These are phyloP conservation scores for Eupithecia dodoneata DNA, from an alignment of 2,888 invertebrate genomes.

Conservation along the genomic window DNA sequence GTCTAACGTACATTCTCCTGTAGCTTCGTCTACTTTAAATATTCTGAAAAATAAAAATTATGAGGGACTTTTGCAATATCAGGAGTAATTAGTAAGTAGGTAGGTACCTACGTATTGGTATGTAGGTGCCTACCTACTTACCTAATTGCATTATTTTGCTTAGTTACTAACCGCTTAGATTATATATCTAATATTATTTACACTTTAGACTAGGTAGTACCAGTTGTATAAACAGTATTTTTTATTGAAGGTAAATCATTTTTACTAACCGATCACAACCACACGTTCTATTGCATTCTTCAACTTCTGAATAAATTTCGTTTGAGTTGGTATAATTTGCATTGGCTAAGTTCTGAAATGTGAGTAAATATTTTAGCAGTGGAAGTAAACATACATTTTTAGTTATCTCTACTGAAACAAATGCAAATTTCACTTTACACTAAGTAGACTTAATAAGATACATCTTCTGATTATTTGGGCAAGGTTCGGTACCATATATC, in stretches of 20 bases:
- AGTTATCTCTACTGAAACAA: neutral
- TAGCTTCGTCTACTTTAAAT: constrained; percentile 27
- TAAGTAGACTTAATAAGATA: neutral
- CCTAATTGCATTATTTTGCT: neutral
- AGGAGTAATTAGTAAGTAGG: neutral
- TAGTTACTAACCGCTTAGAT: neutral
- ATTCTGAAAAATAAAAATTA: constrained; percentile 33
- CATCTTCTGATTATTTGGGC: neutral
- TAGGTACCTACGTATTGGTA: neutral
- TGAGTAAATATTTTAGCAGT: neutral
- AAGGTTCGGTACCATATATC: neutral
- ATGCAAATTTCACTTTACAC: neutral
- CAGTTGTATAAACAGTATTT: no score
- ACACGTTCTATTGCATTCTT: constrained; percentile 34
- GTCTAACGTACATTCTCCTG: constrained; percentile 27
- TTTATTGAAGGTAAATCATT: neutral
- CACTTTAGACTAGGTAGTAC: neutral
- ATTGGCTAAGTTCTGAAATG: constrained; percentile 21
- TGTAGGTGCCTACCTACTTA: neutral
- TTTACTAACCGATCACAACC: constrained; percentile 37
- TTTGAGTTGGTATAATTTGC: constrained; percentile 23
- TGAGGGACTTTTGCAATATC: neutral
- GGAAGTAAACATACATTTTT: neutral
- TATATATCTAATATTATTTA: neutral
- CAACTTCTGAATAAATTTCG: constrained; percentile 22